A percentile compares a stretch with the other conserved stretches of the same genome.
phyloP scores from a whole-genome alignment of 2,113 vertebrate genomes.

The Corythaixoides concolor region DNA sequence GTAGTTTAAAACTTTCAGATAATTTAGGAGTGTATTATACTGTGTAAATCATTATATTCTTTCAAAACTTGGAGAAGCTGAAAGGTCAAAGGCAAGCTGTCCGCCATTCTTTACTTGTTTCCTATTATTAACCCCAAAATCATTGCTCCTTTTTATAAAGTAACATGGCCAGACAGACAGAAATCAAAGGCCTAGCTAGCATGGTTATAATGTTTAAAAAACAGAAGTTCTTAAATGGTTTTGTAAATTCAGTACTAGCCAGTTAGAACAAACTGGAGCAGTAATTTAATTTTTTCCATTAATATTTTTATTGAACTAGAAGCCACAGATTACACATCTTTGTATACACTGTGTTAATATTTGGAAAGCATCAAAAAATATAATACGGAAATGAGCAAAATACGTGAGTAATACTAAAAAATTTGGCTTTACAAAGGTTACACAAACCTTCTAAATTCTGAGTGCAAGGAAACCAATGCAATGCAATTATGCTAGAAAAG shows the following conservation, averaged over 20 bases:
- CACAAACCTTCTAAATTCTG: conserved; percentile 8
- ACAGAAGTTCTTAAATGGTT: background rate
- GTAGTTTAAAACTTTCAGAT: background rate
- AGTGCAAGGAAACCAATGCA: conserved; percentile 29
- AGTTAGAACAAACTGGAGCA: background rate
- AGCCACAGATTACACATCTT: background rate
- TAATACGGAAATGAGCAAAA: background rate
- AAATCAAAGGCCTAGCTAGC: background rate
- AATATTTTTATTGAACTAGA: background rate
- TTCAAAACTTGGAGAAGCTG: background rate
- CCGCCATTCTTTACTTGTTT: background rate
- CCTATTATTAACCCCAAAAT: background rate
- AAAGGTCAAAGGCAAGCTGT: background rate
- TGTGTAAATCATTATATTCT: background rate
- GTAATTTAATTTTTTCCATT: background rate
- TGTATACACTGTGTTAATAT: background rate
- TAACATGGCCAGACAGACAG: background rate
- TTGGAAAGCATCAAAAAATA: background rate
- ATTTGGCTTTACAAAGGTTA: conserved; percentile 41
- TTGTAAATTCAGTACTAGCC: background rate
- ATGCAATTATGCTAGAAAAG: conserved; percentile 68
- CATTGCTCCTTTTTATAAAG: background rate
- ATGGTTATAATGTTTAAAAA: background rate
- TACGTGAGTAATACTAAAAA: background rate
- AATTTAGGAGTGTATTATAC: background rate